Evolutionary conservation across 2,888 invertebrate genomes (phyloP).

Genomic region (Branchellion lobata): DNA sequence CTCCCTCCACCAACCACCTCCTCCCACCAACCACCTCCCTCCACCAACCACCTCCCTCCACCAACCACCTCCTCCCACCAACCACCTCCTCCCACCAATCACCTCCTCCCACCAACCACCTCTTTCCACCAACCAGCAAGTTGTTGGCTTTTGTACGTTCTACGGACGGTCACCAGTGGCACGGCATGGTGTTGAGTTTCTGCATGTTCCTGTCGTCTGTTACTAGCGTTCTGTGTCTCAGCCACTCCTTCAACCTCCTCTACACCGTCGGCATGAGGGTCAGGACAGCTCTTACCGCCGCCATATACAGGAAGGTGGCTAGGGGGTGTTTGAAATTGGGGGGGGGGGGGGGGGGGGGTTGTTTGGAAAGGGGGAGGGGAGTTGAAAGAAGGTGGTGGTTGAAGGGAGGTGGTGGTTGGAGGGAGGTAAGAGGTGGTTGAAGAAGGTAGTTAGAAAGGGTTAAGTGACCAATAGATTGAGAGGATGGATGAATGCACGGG

Average conservation of each 20-base stretch:
- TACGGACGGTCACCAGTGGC: conserved; percentile 49
- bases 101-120: too few relatives aligned
- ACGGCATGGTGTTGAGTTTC: conserved; percentile 49
- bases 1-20: conserved; percentile 7
- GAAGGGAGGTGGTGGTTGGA: too few relatives aligned
- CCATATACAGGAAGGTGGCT: conserved; percentile 52
- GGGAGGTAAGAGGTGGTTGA: too few relatives aligned
- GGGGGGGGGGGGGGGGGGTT: not conserved
- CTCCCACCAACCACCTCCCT: too few relatives aligned
- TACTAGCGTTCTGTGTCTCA: conserved; percentile 44
- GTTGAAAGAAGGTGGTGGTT: too few relatives aligned
- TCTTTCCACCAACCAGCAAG: conserved; percentile 39
- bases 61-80: not conserved
- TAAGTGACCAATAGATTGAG: too few relatives aligned
- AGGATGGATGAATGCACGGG: too few relatives aligned
- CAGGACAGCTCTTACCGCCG: conserved; percentile 49
- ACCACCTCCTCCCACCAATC: not conserved
- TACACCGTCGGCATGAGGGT: conserved; percentile 49
- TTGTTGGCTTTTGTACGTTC: conserved; percentile 48
- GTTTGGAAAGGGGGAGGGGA: not conserved
- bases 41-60: not conserved
- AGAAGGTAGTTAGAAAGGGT: too few relatives aligned
- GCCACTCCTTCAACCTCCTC: conserved; percentile 48
- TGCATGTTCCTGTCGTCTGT: conserved; percentile 48
- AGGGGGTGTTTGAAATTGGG: not conserved